These are phyloP conservation scores for Peromyscus leucopus DNA, from an alignment of 2,113 vertebrate species.

Conservation along the genomic window DNA sequence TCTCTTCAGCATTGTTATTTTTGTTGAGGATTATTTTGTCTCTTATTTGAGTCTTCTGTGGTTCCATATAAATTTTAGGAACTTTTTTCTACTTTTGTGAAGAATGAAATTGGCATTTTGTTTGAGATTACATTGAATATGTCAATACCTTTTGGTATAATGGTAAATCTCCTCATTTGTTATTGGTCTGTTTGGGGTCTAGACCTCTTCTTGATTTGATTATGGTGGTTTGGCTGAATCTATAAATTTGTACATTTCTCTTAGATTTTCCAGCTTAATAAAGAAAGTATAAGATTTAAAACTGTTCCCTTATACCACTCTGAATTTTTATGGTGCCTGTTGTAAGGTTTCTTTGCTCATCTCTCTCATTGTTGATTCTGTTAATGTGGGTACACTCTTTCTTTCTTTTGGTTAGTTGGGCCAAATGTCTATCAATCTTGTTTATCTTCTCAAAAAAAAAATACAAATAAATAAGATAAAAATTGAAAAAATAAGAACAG, in stretches of 20 bases:
- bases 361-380: background rate
- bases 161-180: background rate
- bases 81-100: background rate
- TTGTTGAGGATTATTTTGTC: background rate
- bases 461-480: background rate
- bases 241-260: background rate
- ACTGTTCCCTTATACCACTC: background rate
- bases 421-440: background rate
- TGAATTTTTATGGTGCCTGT: background rate
- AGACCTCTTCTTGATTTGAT: background rate
- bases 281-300: background rate
- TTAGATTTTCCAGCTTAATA: background rate
- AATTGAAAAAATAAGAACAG: background rate
- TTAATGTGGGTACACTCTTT: background rate
- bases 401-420: no score
- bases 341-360: background rate
- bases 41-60: background rate
- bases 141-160: background rate
- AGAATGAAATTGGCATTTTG: background rate
- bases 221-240: background rate
- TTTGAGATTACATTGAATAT: background rate
- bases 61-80: background rate
- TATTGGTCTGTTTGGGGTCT: background rate
- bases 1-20: background rate
- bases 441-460: background rate